These are phyloP conservation scores for Philhelius pedissequus DNA, from an alignment of 2,888 invertebrate genomes.

Conservation along the genomic window DNA sequence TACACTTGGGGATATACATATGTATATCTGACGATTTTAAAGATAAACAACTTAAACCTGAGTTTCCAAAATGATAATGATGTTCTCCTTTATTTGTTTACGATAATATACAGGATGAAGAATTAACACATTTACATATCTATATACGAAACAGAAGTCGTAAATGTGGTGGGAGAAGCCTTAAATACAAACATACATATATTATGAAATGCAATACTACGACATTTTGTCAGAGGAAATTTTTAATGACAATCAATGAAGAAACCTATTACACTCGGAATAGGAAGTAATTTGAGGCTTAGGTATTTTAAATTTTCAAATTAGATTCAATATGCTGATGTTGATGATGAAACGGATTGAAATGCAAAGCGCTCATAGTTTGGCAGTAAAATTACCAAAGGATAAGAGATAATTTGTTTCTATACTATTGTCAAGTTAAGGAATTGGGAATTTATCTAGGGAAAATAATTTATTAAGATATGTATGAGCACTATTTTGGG, in stretches of 20 bases:
- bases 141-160: background rate
- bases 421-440: too few species aligned
- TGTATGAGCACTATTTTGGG: too few species aligned
- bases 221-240: background rate
- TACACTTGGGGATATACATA: constrained; percentile 14
- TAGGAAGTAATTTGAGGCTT: background rate
- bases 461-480: too few species aligned
- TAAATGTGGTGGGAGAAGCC: background rate
- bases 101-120: background rate
- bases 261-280: background rate
- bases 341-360: background rate
- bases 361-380: too few species aligned
- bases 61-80: background rate
- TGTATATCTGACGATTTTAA: background rate
- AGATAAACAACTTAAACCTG: constrained; percentile 18
- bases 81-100: background rate
- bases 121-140: background rate
- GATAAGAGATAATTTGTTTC: background rate
- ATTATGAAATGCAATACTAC: background rate
- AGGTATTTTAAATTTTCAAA: constrained; percentile 46
- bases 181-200: too few species aligned
- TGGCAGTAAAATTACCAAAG: background rate
- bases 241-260: background rate
- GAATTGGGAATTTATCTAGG: too few species aligned
- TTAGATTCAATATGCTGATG: constrained; percentile 4